Percentiles rank a stretch among this genome's conserved stretches.
phyloP scores from a whole-genome alignment of 2,888 invertebrate genomes.

The Idaea biselata region DNA sequence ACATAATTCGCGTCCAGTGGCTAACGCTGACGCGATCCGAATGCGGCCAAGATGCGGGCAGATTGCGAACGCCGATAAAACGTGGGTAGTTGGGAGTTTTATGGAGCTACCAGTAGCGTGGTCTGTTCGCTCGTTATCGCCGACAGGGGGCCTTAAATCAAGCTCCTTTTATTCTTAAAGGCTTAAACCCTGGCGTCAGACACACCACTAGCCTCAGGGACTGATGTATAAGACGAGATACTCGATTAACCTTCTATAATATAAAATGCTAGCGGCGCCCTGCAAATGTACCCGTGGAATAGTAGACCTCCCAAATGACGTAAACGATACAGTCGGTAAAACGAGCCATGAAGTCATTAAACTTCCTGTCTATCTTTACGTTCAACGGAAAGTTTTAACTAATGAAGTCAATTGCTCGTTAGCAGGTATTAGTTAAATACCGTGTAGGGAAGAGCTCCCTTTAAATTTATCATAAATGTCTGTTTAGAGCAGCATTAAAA shows the following conservation, averaged over 20 bases:
- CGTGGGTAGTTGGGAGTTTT: slow-evolving; percentile 68
- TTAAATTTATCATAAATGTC: background rate
- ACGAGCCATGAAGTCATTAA: slow-evolving; percentile 53
- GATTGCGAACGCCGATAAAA: slow-evolving; percentile 63
- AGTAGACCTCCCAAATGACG: slow-evolving; percentile 36
- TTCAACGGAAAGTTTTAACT: too few species aligned
- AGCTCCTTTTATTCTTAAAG: slow-evolving; percentile 65
- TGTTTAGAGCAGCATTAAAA: slow-evolving; percentile 8
- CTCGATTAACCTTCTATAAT: slow-evolving; percentile 34
- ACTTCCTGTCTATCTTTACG: slow-evolving; percentile 30
- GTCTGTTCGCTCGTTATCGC: slow-evolving; percentile 72
- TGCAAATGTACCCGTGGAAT: slow-evolving; percentile 36
- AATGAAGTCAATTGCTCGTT: too few species aligned
- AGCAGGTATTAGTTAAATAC: too few species aligned
- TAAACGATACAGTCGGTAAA: slow-evolving; percentile 40
- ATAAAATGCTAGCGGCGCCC: slow-evolving; percentile 26
- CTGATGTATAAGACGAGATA: slow-evolving; percentile 37
- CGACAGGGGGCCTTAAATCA: slow-evolving; percentile 69
- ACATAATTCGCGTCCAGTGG: slow-evolving; percentile 62
- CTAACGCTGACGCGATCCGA: slow-evolving; percentile 59
- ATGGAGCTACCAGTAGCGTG: slow-evolving; percentile 62
- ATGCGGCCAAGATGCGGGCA: slow-evolving; percentile 61
- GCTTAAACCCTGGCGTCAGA: slow-evolving; percentile 56
- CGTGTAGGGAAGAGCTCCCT: slow-evolving; percentile 15
- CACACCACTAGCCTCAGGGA: slow-evolving; percentile 37